Evolutionary conservation across 2,113 vertebrate species (phyloP).

Genomic region (Gobio gobio): DNA sequence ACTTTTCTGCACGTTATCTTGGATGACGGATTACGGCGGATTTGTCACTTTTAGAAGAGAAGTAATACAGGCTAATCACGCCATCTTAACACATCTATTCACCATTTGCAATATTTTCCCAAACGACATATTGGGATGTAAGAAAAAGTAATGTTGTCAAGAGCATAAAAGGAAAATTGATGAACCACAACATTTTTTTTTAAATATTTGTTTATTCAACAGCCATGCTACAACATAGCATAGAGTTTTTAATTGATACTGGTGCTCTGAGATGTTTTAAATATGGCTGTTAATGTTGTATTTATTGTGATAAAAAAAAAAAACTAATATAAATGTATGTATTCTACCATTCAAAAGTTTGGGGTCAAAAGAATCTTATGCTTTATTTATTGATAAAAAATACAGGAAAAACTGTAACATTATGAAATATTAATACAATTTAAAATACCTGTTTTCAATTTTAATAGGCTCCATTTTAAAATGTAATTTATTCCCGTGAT

Average conservation of each 20-base stretch:
- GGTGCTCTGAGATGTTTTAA: background rate
- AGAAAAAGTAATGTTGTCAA: constrained; percentile 15
- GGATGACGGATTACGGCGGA: constrained; percentile 28
- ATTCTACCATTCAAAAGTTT: background rate
- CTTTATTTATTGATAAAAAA: background rate
- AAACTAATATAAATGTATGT: background rate
- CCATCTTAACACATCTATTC: constrained; percentile 40
- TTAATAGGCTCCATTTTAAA: background rate
- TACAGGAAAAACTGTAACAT: background rate
- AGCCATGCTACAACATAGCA: background rate
- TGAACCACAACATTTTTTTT: background rate
- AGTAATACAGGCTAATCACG: constrained; percentile 44
- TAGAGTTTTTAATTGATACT: background rate
- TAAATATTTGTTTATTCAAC: background rate
- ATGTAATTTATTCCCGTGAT: background rate
- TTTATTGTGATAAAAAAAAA: background rate
- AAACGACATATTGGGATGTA: background rate
- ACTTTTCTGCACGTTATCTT: constrained; percentile 17
- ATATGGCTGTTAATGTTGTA: background rate
- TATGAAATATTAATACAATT: background rate
- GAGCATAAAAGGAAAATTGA: background rate
- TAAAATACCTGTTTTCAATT: background rate
- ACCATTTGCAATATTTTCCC: constrained; percentile 10
- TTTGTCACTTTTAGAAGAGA: constrained; percentile 33
- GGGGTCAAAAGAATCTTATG: background rate